phyloP scores from a whole-genome alignment of 2,797 vertebrate genomes.

The Falco novaeseelandiae region DNA sequence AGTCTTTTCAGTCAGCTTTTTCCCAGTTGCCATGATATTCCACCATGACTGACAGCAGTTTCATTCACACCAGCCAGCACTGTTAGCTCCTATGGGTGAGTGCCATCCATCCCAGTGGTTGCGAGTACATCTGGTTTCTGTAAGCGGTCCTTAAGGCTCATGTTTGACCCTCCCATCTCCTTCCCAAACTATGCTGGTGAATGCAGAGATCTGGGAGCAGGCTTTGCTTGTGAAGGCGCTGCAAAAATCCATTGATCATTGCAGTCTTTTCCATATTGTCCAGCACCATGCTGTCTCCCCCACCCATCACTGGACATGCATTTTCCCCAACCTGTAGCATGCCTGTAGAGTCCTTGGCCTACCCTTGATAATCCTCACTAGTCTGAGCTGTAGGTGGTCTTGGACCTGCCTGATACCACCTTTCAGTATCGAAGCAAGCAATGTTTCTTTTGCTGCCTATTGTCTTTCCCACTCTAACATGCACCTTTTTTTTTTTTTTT shows the following conservation, averaged over 20 bases:
- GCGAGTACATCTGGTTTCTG: not conserved
- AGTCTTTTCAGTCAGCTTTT: not conserved
- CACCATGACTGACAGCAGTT: not conserved
- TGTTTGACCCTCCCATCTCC: not conserved
- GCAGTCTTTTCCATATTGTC: not conserved
- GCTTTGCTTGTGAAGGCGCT: not conserved
- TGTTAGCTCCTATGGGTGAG: not conserved
- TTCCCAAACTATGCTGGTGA: not conserved
- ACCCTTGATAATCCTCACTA: not conserved
- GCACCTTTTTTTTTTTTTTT: not conserved
- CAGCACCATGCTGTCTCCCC: not conserved
- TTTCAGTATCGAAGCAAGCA: not conserved
- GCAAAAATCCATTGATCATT: not conserved
- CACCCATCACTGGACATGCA: not conserved
- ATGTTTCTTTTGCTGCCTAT: not conserved
- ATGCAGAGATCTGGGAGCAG: not conserved
- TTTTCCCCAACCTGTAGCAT: not conserved
- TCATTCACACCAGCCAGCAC: not conserved
- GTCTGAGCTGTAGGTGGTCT: not conserved
- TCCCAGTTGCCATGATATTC: not conserved
- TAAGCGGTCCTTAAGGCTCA: not conserved
- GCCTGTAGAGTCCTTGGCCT: not conserved
- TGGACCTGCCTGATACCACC: not conserved
- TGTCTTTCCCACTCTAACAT: not conserved
- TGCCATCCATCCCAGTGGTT: not conserved